Evolutionary conservation across 2,113 vertebrate genomes (phyloP).

Genomic region (Acanthochromis polyacanthus): DNA sequence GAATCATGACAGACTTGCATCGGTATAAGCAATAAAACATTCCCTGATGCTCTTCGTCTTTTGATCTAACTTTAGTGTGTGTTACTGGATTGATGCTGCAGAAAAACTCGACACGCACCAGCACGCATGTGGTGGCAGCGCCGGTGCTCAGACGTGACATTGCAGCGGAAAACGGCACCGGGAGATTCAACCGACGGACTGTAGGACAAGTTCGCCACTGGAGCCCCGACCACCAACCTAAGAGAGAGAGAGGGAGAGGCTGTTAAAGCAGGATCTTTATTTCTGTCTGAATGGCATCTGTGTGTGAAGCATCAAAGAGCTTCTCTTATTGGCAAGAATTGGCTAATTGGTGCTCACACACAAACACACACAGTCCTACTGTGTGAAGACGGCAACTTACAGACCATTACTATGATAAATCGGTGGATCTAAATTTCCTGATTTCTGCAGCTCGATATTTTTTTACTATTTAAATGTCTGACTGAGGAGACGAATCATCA

Average conservation of each 20-base stretch:
- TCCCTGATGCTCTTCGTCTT: too few relatives aligned
- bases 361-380: conserved; percentile 13
- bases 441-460: background rate
- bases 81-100: background rate
- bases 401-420: background rate
- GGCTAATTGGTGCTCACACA: conserved; percentile 58
- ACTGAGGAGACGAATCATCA: background rate
- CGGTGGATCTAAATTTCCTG: background rate
- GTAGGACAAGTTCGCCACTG: conserved; percentile 84
- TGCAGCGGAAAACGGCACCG: conserved; percentile 91
- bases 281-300: conserved; percentile 61
- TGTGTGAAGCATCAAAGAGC: conserved; percentile 67
- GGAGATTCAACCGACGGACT: conserved; percentile 80
- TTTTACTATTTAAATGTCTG: background rate
- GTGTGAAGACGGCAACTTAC: conserved; percentile 23
- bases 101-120: conserved; percentile 45
- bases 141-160: conserved; percentile 73
- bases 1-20: too few relatives aligned
- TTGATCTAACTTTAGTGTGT: too few relatives aligned
- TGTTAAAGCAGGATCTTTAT: conserved; percentile 34
- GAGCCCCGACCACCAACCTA: conserved; percentile 93
- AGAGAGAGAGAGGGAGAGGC: conserved; percentile 4
- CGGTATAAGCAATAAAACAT: too few relatives aligned
- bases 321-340: conserved; percentile 43
- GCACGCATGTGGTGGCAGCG: conserved; percentile 52